Evolutionary conservation across 1,140 invertebrate species (phyloP).

Genomic region (Drosophila parabipectinata): DNA sequence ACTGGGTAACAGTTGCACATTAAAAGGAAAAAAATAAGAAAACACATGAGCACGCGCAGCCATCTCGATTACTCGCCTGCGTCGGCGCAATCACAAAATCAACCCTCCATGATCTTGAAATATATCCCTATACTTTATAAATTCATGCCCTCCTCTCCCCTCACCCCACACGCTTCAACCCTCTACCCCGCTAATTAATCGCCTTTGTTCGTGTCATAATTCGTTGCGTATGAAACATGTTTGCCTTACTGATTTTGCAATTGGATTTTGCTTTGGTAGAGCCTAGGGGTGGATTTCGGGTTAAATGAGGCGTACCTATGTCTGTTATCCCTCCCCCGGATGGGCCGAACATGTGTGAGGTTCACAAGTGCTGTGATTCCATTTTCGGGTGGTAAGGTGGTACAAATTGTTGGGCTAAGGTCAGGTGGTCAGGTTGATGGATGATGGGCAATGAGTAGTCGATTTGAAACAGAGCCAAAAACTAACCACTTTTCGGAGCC

Average conservation of each 20-base stretch:
- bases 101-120: slow-evolving; percentile 6
- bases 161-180: background rate
- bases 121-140: background rate
- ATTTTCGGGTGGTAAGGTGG: slow-evolving; percentile 51
- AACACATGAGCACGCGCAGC: slow-evolving; percentile 71
- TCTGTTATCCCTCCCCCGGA: slow-evolving; percentile 12
- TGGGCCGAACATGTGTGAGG: slow-evolving; percentile 61
- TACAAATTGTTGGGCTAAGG: slow-evolving; percentile 24
- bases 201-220: slow-evolving; percentile 80
- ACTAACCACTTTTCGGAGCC: background rate
- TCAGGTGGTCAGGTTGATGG: slow-evolving; percentile 50
- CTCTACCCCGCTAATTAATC: slow-evolving; percentile 68
- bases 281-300: slow-evolving; percentile 50
- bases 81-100: slow-evolving; percentile 20
- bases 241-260: slow-evolving; percentile 69
- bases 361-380: slow-evolving; percentile 70
- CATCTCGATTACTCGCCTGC: slow-evolving; percentile 42
- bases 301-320: slow-evolving; percentile 66
- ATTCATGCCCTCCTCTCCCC: slow-evolving; percentile 7
- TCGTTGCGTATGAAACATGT: slow-evolving; percentile 60
- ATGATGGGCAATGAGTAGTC: slow-evolving; percentile 19
- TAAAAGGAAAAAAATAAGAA: background rate
- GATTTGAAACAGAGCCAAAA: slow-evolving; percentile 12
- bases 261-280: slow-evolving; percentile 39
- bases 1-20: slow-evolving; percentile 53